A percentile compares a stretch with the other conserved stretches of the same genome.
Evolutionary conservation across 1,140 invertebrate genomes (phyloP).

Genomic region (Drosophila virilis): DNA sequence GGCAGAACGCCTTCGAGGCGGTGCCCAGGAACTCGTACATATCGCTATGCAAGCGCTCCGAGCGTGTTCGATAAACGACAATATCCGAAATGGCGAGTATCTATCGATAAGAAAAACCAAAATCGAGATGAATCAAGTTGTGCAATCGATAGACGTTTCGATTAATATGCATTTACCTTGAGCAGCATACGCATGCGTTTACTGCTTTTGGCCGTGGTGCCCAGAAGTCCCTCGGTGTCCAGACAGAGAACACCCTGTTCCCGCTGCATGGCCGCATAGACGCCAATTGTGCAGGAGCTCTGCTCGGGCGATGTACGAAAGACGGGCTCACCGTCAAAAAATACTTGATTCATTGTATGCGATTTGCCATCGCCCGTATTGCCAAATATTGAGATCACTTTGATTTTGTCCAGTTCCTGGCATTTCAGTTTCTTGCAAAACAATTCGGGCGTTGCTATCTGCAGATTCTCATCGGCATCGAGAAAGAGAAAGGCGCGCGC

Average conservation of each 20-base stretch:
- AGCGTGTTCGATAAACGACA: slow-evolving; percentile 91
- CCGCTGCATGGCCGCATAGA: slow-evolving; percentile 91
- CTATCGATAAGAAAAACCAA: slow-evolving; percentile 83
- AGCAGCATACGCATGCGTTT: slow-evolving; percentile 90
- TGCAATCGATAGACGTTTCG: slow-evolving; percentile 20
- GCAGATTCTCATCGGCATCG: slow-evolving; percentile 86
- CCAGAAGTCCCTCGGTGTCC: slow-evolving; percentile 90
- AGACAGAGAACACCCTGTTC: slow-evolving; percentile 88
- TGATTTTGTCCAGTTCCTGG: slow-evolving; percentile 86
- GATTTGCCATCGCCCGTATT: slow-evolving; percentile 95
- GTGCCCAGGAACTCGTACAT: slow-evolving; percentile 92
- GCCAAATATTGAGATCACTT: slow-evolving; percentile 95
- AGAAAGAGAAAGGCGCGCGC: slow-evolving; percentile 85
- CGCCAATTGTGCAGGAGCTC: slow-evolving; percentile 91
- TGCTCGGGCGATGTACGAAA: slow-evolving; percentile 91
- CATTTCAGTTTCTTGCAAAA: slow-evolving; percentile 85
- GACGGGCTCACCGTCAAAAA: slow-evolving; percentile 90
- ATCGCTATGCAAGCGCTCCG: slow-evolving; percentile 91
- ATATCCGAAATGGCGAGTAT: slow-evolving; percentile 92
- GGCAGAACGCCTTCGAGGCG: slow-evolving; percentile 90
- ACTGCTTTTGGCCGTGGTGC: slow-evolving; percentile 88
- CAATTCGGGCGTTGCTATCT: slow-evolving; percentile 85
- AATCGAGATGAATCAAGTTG: neutral
- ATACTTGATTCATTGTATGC: slow-evolving; percentile 91
- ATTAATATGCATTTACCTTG: slow-evolving; percentile 85